Conservation (phyloP, 1,140 invertebrate genomes). For the Prorops nasuta region DNA sequence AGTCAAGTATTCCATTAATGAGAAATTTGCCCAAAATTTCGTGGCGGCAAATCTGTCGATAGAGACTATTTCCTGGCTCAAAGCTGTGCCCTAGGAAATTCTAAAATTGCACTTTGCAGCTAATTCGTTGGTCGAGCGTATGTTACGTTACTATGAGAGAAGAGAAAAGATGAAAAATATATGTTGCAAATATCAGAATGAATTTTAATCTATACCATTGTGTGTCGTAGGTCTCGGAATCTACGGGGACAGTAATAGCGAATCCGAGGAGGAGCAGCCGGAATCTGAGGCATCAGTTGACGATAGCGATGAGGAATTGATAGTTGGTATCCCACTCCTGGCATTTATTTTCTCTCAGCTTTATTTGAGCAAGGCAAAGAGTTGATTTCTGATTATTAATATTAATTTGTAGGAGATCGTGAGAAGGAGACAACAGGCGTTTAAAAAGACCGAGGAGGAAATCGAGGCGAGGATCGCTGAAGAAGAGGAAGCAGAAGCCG, state of each 20-base stretch:
- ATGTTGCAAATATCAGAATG: not conserved
- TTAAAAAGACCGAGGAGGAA: conserved; percentile 58
- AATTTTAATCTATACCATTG: conserved; percentile 9
- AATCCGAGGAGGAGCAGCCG: conserved; percentile 53
- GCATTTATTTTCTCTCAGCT: not conserved
- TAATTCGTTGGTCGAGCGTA: conserved; percentile 26
- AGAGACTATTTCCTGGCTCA: too few species aligned
- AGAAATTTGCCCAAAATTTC: too few species aligned
- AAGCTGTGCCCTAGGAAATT: too few species aligned
- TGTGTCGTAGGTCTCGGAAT: conserved; percentile 56
- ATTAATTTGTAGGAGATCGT: conserved; percentile 46
- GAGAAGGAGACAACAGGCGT: conserved; percentile 54
- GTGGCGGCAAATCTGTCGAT: too few species aligned
- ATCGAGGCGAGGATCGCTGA: conserved; percentile 55
- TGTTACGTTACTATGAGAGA: conserved; percentile 17
- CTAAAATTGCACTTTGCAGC: too few species aligned
- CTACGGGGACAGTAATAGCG: conserved; percentile 58
- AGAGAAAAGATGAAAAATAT: not conserved
- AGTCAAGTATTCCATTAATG: not conserved
- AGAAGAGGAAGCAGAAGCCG: conserved; percentile 50
- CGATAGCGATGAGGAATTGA: conserved; percentile 57
- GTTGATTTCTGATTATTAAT: not conserved
- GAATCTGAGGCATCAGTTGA: conserved; percentile 43
- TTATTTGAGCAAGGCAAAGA: not conserved
- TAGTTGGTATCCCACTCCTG: conserved; percentile 31